Evolutionary conservation across 1,140 invertebrate genomes (phyloP), one percentile per base, ranked within the genome.

Genomic region (Ganaspis sp.): DNA sequence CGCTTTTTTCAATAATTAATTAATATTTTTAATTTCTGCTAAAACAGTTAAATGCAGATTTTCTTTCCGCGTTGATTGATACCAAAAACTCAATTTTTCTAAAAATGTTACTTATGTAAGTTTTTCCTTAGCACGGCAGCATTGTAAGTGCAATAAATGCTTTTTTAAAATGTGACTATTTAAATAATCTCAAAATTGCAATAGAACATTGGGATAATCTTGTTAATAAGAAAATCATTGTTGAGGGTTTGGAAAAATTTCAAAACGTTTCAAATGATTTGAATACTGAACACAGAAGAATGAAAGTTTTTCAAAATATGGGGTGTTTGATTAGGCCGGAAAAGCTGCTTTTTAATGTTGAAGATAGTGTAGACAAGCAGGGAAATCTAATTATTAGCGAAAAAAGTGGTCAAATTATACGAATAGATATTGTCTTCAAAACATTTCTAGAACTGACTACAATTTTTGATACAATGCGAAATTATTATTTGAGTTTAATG

Each of bases 251-350:
- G 8, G 17, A 72, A 53, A 72, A 9, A 12, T 17, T 76, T 19
- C 74, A 72, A 72, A 45, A 71, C 3, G 17, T 17, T 29, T 73
- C 78, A 3, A 21, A 70, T 45, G 15, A 81, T 37, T 49, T 81
- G 17, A 54, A 72, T 17, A 76, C 79, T 17, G 69, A 78, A 29
- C 69, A 76, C 19, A 81, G 74, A 53, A 42, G 76, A 17, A 49
- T 81, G 19, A 11, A 74, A 37, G 40, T 45, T 21, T 34, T 78
- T 1, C 42, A 72, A 72, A 69, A 34, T 19, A 42, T 71, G 45
- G 58, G 71, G 29, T 17, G 49, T 17, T 72, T 53, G 26, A 38
- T 74, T 69, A 37, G 26, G 15, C 74, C 53, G 12, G 15, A 70
- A 11, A 73, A 71, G 58, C 15, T 75, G 1, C 17, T 58, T 38